Evolutionary conservation across 2,888 invertebrate genomes (phyloP).

Genomic region (Coenonympha glycerion): DNA sequence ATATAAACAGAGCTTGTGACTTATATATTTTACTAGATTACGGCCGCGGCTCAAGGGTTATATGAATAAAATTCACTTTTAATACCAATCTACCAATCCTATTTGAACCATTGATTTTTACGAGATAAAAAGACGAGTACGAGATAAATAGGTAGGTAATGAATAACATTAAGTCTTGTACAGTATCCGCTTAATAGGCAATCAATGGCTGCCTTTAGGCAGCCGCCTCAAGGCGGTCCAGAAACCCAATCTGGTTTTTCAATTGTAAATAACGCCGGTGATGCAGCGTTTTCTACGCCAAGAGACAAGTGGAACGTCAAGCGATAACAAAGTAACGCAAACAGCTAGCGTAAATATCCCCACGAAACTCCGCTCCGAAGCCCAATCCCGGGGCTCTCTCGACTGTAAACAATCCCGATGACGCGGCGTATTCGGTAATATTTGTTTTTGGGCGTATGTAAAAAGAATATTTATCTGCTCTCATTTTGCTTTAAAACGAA

Average conservation of each 20-base stretch:
- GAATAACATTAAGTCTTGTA: too few species aligned
- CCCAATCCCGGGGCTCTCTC: constrained; percentile 13
- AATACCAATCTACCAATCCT: too few species aligned
- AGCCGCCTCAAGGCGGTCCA: not conserved
- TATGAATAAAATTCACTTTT: too few species aligned
- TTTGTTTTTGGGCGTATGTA: constrained; percentile 5
- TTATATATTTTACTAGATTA: too few species aligned
- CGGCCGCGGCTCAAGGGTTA: too few species aligned
- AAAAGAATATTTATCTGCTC: constrained; percentile 1
- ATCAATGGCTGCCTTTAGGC: too few species aligned
- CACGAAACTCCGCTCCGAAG: constrained; percentile 9
- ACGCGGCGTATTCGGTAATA: constrained; percentile 7
- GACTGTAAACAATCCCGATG: constrained; percentile 15
- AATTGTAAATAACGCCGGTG: constrained; percentile 11
- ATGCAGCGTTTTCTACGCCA: constrained; percentile 12
- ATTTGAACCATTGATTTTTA: too few species aligned
- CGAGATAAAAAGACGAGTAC: too few species aligned
- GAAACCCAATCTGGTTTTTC: constrained; percentile 7
- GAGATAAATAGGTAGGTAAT: too few species aligned
- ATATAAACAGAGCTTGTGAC: too few species aligned
- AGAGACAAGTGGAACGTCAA: constrained; percentile 18
- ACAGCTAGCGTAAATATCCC: constrained; percentile 14
- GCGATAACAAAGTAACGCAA: constrained; percentile 17
- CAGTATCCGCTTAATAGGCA: not conserved
- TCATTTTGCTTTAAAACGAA: not conserved